These are phyloP conservation scores for Bombus breviceps DNA, from an alignment of 1,140 invertebrate species.

Conservation along the genomic window DNA sequence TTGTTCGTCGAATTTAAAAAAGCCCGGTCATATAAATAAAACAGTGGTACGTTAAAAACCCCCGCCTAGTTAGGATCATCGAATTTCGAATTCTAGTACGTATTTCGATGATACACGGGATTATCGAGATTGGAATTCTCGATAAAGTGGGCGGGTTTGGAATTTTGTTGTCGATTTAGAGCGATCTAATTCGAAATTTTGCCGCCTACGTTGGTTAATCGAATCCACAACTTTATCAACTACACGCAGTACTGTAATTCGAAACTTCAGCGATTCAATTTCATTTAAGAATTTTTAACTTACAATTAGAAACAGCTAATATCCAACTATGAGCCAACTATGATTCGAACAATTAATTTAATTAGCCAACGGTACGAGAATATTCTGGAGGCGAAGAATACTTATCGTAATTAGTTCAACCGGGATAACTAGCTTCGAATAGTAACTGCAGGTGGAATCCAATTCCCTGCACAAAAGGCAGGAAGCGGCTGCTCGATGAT, in stretches of 20 bases:
- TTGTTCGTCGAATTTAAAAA: no score
- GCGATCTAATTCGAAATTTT: neutral
- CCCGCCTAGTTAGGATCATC: no score
- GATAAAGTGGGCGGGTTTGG: neutral
- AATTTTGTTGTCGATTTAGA: neutral
- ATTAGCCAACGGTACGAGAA: neutral
- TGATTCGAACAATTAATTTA: neutral
- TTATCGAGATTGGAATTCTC: neutral
- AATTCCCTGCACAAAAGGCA: neutral
- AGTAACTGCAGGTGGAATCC: neutral
- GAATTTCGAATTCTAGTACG: no score
- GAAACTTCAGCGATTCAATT: neutral
- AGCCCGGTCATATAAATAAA: no score
- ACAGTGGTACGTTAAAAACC: no score
- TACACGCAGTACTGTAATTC: neutral
- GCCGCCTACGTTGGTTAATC: neutral
- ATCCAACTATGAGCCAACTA: neutral
- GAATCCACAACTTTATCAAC: neutral
- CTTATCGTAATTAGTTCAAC: conserved; percentile 1
- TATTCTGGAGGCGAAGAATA: neutral
- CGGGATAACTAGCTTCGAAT: neutral
- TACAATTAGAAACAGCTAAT: no score
- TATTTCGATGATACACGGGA: no score
- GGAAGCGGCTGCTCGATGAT: neutral
- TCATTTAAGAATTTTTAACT: neutral